A percentile compares a stretch with the other conserved stretches of the same genome.
Evolutionary conservation across 2,888 invertebrate species (phyloP).

Genomic region (Harpalus rubripes): DNA sequence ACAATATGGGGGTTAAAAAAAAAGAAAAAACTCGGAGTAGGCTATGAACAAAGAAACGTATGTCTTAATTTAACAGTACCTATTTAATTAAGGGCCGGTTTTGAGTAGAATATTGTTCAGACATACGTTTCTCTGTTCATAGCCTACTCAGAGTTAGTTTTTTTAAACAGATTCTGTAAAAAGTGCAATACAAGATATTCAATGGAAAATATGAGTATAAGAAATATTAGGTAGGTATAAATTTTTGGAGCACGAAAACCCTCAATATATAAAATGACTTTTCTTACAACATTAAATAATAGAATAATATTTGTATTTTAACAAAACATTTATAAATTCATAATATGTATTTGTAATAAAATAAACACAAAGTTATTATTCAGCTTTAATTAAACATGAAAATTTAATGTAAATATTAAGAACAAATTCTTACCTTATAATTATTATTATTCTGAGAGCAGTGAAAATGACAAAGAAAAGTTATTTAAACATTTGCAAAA

Average conservation of each 20-base stretch:
- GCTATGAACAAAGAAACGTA: too few relatives aligned
- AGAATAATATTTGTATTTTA: not conserved
- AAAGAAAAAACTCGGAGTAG: too few relatives aligned
- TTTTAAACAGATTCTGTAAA: too few relatives aligned
- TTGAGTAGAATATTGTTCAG: too few relatives aligned
- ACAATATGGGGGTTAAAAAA: too few relatives aligned
- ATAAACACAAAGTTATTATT: not conserved
- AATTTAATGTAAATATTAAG: conserved; percentile 29
- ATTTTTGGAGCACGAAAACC: not conserved
- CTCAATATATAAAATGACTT: not conserved
- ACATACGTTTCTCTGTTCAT: too few relatives aligned
- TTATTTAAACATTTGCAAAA: conserved; percentile 17
- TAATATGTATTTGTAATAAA: conserved; percentile 18
- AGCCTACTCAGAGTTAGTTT: too few relatives aligned
- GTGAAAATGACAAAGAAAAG: conserved; percentile 8
- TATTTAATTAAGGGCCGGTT: too few relatives aligned
- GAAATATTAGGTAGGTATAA: not conserved
- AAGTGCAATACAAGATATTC: too few relatives aligned
- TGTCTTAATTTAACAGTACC: too few relatives aligned
- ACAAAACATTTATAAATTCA: not conserved
- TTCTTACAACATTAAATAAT: not conserved
- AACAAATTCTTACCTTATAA: conserved; percentile 58
- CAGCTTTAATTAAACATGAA: conserved; percentile 29
- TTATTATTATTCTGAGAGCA: conserved; percentile 60
- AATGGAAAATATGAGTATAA: too few relatives aligned